Percentiles rank a stretch among this genome's conserved stretches.
Evolutionary conservation across 2,888 invertebrate genomes (phyloP).

Genomic region (Maniola hyperantus): DNA sequence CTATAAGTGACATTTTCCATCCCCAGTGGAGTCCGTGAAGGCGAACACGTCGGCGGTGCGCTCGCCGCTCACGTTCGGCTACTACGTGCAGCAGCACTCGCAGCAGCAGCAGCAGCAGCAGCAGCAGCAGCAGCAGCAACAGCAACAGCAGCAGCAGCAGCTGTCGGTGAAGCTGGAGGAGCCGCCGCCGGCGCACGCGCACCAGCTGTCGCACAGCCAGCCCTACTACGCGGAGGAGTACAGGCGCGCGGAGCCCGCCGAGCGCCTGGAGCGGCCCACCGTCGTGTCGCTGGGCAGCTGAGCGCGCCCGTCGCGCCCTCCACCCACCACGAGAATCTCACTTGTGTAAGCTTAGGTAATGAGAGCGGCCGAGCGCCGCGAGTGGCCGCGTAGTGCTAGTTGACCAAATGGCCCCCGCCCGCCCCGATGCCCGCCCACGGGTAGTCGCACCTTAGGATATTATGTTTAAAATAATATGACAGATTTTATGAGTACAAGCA

Average conservation of each 20-base stretch:
- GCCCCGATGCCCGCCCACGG: neutral
- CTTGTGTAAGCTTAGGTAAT: slow-evolving; percentile 46
- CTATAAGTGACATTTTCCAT: slow-evolving; percentile 3
- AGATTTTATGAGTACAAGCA: slow-evolving; percentile 33
- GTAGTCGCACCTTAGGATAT: neutral
- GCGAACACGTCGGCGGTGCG: slow-evolving; percentile 45
- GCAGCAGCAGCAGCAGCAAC: slow-evolving; percentile 28
- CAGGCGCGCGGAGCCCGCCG: slow-evolving; percentile 54
- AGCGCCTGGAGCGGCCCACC: slow-evolving; percentile 76
- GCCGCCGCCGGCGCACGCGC: slow-evolving; percentile 57
- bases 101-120: slow-evolving; percentile 51
- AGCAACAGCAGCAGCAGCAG: slow-evolving; percentile 40
- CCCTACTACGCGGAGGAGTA: slow-evolving; percentile 60
- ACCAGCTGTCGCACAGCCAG: slow-evolving; percentile 45
- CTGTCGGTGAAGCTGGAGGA: slow-evolving; percentile 63
- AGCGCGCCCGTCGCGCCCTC: slow-evolving; percentile 44
- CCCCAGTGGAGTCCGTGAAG: slow-evolving; percentile 28
- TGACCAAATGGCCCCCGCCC: slow-evolving; percentile 58
- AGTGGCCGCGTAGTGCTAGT: slow-evolving; percentile 47
- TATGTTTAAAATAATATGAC: slow-evolving; percentile 1
- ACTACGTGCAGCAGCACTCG: slow-evolving; percentile 58
- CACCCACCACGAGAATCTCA: slow-evolving; percentile 60
- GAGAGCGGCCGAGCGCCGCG: slow-evolving; percentile 30
- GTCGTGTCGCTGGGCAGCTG: slow-evolving; percentile 80
- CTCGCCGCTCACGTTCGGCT: slow-evolving; percentile 58